Evolutionary conservation across 2,113 vertebrate genomes (phyloP), one percentile per base, ranked within the genome.

Genomic region (Picathartes gymnocephalus): DNA sequence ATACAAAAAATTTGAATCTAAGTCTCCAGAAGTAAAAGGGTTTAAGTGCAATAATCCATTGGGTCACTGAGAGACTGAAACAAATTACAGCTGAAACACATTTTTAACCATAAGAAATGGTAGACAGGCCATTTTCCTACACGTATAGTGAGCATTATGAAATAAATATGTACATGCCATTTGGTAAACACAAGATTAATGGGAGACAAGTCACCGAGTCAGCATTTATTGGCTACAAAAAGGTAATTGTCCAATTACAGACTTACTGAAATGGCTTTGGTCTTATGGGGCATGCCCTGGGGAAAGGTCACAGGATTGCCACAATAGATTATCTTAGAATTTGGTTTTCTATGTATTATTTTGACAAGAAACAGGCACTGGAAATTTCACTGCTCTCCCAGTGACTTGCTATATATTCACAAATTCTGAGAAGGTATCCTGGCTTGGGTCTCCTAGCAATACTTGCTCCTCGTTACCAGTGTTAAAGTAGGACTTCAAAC

Each of bases 231-330:
- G 72, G 30, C 35, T 82, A 48, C 76, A 64, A 84, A 95, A 97
- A 92, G 47, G 50, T 78, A 96, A 93, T 93, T 95, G 65, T 89
- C 84, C 92, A 96, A 95, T 97, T 96, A 96, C 87, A 73, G 47
- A 50, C 31, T 85, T 73, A 56, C 48, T 95, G 92, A 96, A 96
- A 97, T 92, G 70, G 37, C 66, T 96, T 92, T 90, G 87, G 71
- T 92, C 54, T 86, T 92, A 60, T 28, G 58, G 50, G 74, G 7
- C 54, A 64, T 71, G 54, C 71, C 64, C 83, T 60, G 51, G 45
- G 57, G 72, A 91, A 94, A 88, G 94, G 69, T 95, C 71, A 79
- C 17, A 86, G 56, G 50, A 90, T 70, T 89, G 77, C 68, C 72
- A 85, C 48, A 44, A 64, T 39, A 84, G 57, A 92, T 89, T 81